Base-by-base conservation (phyloP, 2,797 vertebrate genomes). In the Euphonia xanthogaster region DNA sequence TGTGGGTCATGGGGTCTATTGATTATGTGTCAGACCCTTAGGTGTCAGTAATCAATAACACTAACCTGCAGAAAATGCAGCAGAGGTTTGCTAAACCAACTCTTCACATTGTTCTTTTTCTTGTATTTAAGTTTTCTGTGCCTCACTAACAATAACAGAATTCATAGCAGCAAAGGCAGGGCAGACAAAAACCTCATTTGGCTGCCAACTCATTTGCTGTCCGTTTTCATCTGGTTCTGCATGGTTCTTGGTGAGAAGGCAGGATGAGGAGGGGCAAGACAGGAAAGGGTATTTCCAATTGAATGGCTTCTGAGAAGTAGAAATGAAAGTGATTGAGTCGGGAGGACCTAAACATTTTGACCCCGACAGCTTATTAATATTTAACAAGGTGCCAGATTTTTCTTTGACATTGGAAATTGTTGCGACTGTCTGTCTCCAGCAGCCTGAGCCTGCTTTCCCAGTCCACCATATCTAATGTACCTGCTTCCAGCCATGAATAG, bases 11-110 rank as follows among this genome's bases (percentile, higher is more conserved):
- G 97, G 98, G 98, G 98, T 97, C 98, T 98, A 99, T 99, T 97
- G 99, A 99, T 99, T 99, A 98, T 98, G 98, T 97, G 98, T 99
- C 99, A 98, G 96, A 98, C 98, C 97, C 97, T 97, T 98, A 99
- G 98, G 98, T 99, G 98, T 98, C 97, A 86, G 98, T 98, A 98
- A 99, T 99, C 98, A 98, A 99, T 99, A 99, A 98, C 83, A 97
- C 97, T 98, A 97, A 98, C 98, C 97, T 97, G 97, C 97, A 97
- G 96, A 97, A 98, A 97, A 98, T 94, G 97, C 91, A 44, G 97
- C 96, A 95, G 94, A 88, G 93, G 88, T 95, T 97, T 96, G 93
- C 94, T 94, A 96, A 95, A 90, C 65, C 88, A 94, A 51, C 14
- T 51, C 63, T 85, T 94, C 73, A 75, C 63, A 47, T 90, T 84